Evolutionary conservation across 2,888 invertebrate species (phyloP).

Genomic region (Drosophila meridionalis): DNA sequence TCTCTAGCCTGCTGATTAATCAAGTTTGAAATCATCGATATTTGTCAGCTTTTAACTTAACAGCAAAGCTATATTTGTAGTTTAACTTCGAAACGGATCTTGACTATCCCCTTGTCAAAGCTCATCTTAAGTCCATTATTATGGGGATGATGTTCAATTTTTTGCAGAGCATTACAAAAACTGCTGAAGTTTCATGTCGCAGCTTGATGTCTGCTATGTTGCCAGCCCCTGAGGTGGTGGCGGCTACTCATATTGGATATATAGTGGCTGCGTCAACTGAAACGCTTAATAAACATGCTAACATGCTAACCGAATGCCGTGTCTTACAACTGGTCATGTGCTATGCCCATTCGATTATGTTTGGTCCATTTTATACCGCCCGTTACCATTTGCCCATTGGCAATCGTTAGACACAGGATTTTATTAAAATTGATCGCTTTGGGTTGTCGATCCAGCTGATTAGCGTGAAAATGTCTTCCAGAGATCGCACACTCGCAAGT

Average conservation of each 20-base stretch:
- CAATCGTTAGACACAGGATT: slow-evolving; percentile 21
- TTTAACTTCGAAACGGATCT: too few relatives aligned
- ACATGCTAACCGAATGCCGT: slow-evolving; percentile 3
- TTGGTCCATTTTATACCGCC: slow-evolving; percentile 37
- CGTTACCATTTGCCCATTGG: neutral
- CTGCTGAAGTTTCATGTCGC: slow-evolving; percentile 32
- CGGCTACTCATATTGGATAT: slow-evolving; percentile 31
- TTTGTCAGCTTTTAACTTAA: too few relatives aligned
- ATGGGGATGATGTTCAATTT: neutral
- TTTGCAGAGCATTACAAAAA: slow-evolving; percentile 17
- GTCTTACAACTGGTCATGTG: slow-evolving; percentile 55
- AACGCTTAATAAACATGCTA: slow-evolving; percentile 30
- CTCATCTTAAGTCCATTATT: too few relatives aligned
- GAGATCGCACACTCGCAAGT: neutral
- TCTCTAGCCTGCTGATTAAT: too few relatives aligned
- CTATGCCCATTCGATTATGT: slow-evolving; percentile 16
- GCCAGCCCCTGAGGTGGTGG: neutral
- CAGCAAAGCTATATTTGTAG: neutral
- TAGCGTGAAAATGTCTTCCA: slow-evolving; percentile 16
- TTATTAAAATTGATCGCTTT: slow-evolving; percentile 2
- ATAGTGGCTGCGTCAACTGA: slow-evolving; percentile 55
- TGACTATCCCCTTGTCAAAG: neutral
- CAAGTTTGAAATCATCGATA: slow-evolving; percentile 30
- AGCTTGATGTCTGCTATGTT: slow-evolving; percentile 29
- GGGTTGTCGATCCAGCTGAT: slow-evolving; percentile 14